Percentiles rank a stretch among this genome's conserved stretches.
Evolutionary conservation across 2,797 vertebrate species (phyloP).

Genomic region (Oreortyx pictus): DNA sequence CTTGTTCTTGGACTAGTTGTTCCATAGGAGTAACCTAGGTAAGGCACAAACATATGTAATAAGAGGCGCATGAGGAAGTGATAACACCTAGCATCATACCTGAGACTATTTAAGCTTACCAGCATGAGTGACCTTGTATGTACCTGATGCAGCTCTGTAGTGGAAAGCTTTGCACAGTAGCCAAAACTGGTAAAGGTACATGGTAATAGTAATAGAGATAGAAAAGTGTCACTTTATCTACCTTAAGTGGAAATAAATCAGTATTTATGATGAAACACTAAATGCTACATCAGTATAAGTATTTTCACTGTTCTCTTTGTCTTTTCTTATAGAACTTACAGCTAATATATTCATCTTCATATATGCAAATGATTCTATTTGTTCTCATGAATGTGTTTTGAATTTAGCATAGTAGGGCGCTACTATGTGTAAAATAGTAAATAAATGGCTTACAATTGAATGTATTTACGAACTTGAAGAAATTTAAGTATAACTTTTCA

Average conservation of each 20-base stretch:
- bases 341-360: background rate
- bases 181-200: background rate
- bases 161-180: background rate
- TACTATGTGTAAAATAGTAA: background rate
- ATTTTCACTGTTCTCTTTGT: background rate
- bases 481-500: background rate
- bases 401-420: background rate
- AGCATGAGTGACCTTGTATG: background rate
- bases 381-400: background rate
- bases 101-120: background rate
- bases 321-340: background rate
- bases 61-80: background rate
- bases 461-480: background rate
- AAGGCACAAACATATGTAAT: background rate
- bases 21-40: background rate
- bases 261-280: conserved; percentile 21
- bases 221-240: background rate
- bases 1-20: background rate
- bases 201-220: background rate
- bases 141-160: background rate
- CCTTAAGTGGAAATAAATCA: conserved; percentile 8
- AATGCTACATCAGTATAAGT: background rate
- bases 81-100: background rate
- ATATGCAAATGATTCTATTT: background rate
- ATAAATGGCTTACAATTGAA: background rate